Conservation (phyloP, 2,113 vertebrate genomes). For the Channa argus region DNA sequence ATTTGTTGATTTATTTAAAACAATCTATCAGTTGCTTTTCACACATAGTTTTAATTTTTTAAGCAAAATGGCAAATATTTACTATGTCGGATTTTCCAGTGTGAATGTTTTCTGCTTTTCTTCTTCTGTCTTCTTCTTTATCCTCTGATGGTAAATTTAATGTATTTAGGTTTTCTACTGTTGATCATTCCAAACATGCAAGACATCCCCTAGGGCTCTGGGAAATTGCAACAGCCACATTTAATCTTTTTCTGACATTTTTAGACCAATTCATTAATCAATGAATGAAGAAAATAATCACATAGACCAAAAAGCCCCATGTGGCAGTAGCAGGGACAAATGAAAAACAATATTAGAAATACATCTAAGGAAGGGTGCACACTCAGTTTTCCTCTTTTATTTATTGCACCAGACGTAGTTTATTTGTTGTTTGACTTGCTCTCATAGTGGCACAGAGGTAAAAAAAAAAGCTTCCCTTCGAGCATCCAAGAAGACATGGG, state of each 20-base stretch:
- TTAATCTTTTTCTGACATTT: not conserved
- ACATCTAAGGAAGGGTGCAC: constrained; percentile 19
- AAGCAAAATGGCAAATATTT: not conserved
- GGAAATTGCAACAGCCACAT: not conserved
- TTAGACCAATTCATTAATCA: not conserved
- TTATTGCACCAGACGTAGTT: constrained; percentile 30
- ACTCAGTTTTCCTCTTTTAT: constrained; percentile 35
- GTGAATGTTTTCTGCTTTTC: not conserved
- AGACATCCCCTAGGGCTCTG: not conserved
- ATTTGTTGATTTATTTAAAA: no score
- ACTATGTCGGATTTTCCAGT: not conserved
- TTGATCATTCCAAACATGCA: not conserved
- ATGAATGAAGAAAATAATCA: not conserved
- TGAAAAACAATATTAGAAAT: constrained; percentile 27
- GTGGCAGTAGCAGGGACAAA: constrained; percentile 20
- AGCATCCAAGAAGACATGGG: constrained; percentile 36
- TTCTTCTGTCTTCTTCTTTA: not conserved
- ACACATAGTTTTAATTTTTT: no score
- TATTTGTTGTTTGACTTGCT: constrained; percentile 49
- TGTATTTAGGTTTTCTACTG: not conserved
- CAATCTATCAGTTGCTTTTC: no score
- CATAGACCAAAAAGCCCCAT: not conserved
- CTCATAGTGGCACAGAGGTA: constrained; percentile 15
- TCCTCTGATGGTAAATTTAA: not conserved
- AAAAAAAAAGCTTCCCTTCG: constrained; percentile 34